phyloP scores from a whole-genome alignment of 2,113 vertebrate genomes.

The Meriones unguiculatus region DNA sequence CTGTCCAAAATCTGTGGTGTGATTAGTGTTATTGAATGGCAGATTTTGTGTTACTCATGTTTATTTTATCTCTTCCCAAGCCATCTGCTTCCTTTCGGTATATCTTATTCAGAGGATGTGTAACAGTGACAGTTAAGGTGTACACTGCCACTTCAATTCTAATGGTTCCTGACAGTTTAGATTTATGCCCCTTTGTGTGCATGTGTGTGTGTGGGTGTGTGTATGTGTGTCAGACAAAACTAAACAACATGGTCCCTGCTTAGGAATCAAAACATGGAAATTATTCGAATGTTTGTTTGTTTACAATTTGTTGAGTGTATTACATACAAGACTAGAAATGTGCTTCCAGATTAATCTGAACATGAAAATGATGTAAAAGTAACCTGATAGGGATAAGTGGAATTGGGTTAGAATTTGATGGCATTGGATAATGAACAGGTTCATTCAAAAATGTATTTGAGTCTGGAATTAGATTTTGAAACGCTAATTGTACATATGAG shows the following conservation, averaged over 20 bases:
- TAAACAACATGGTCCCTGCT: background rate
- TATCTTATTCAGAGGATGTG: conserved; percentile 78
- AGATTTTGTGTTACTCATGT: conserved; percentile 77
- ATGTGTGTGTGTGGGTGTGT: background rate
- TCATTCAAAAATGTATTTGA: background rate
- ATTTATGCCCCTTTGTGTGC: background rate
- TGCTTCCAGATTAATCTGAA: background rate
- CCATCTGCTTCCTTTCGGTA: conserved; percentile 79
- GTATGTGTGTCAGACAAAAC: background rate
- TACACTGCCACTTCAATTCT: background rate
- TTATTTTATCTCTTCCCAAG: conserved; percentile 82
- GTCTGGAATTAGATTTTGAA: background rate
- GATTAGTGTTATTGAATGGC: conserved; percentile 74
- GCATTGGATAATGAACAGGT: background rate
- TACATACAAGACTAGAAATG: background rate
- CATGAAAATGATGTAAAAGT: background rate
- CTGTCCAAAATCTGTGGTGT: conserved; percentile 76
- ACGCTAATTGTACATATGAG: conserved; percentile 25
- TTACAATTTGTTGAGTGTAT: background rate
- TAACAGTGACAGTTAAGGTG: conserved; percentile 64
- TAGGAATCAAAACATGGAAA: conserved; percentile 33
- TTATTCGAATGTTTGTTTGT: background rate
- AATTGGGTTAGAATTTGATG: background rate
- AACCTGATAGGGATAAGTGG: background rate
- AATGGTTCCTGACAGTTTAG: background rate